Base-by-base conservation (phyloP, 2,888 invertebrate genomes). In the Podabrus alpinus region DNA sequence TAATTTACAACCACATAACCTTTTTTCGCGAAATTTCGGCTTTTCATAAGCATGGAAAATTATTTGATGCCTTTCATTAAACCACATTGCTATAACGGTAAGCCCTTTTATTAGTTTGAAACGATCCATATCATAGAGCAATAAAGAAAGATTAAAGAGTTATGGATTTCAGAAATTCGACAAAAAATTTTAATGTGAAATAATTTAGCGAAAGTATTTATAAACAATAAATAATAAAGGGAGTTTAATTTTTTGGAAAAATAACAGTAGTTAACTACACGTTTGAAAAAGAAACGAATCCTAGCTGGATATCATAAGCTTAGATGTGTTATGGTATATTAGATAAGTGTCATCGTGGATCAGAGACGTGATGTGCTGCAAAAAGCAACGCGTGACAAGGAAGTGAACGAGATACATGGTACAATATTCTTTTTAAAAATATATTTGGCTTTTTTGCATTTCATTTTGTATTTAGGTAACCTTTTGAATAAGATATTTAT, bases 271-370 rank as follows among this genome's bases (percentile, higher is more conserved):
- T 71, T 75, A 73, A 75, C 75, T 79, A 75, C 76, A 70, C 78
- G 78, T 75, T 77, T 76, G 45, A 45, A 79, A 78, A 77, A 79
- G 77, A 79, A 79, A 81, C 79, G 81, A 80, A 82, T 82, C 82
- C 82, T 80, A 79, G 77, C 78, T 79, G 79, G 81, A 82, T 82
- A 82, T 81, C 81, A 81, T 78, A 80, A 82, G 82, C 82, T 83
- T 83, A 83, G 82, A 82, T 81, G 81, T 82, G 82, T 82, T 82
- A 83, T 83, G 83, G 82, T 82, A 83, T 82, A 83, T 83, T 83
- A 83, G 83, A 83, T 83, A 82, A 83, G 83, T 83, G 83, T 83
- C 83, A 83, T 81, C 81, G 80, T 75, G 81, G 82, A 82, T 83
- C 83, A 83, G 77, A 80, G 79, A 81, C 80, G 82, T 79, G 79